Evolutionary conservation across 2,797 vertebrate genomes (phyloP).

Genomic region (Poecilia wingei): DNA sequence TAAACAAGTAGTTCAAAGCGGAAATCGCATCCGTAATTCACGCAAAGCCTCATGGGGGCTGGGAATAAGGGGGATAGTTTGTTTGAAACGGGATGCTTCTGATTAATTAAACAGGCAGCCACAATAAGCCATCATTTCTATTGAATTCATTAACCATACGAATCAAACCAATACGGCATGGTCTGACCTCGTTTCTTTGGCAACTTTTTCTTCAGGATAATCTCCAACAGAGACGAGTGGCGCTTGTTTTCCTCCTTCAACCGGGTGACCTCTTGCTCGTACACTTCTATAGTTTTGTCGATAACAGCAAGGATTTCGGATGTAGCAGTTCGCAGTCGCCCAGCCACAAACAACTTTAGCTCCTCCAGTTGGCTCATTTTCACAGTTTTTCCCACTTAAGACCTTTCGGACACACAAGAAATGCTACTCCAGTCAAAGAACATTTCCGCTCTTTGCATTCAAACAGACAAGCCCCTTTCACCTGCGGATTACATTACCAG

Average conservation of each 20-base stretch:
- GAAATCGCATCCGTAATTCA: no score
- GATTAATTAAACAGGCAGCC: background rate
- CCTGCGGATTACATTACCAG: background rate
- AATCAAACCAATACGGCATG: background rate
- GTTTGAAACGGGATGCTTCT: background rate
- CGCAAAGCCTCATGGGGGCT: no score
- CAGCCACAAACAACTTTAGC: conserved; percentile 7
- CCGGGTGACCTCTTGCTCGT: background rate
- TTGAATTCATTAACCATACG: no score
- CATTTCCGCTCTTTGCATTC: background rate
- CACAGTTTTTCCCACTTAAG: background rate
- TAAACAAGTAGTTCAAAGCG: no score
- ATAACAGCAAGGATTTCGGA: background rate
- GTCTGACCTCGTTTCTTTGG: background rate
- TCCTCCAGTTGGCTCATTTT: conserved; percentile 4
- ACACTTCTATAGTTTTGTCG: background rate
- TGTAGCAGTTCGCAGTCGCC: background rate
- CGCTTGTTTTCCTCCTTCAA: background rate
- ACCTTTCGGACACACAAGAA: background rate
- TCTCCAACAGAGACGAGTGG: background rate
- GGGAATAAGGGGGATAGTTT: no score
- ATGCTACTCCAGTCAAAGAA: background rate
- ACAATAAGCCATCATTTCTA: no score
- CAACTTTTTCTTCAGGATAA: background rate
- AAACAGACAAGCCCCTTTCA: background rate